Evolutionary conservation across 1,140 invertebrate species (phyloP).

Genomic region (Drosophila watanabei): DNA sequence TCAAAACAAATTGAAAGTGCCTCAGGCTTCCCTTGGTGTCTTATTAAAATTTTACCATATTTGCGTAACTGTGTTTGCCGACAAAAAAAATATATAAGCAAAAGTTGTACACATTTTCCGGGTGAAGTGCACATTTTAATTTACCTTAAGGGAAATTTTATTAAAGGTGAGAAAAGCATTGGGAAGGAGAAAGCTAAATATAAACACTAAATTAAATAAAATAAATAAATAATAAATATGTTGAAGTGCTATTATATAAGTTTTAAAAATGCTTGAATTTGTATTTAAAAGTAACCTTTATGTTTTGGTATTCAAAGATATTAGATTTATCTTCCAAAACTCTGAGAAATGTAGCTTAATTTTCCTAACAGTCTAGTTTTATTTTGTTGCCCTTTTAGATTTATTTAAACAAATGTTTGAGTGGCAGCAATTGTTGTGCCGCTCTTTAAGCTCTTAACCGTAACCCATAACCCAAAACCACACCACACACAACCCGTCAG

Average conservation of each 20-base stretch:
- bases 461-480: conserved; percentile 15
- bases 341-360: background rate
- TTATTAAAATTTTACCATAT: conserved; percentile 29
- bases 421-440: background rate
- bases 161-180: background rate
- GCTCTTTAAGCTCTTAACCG: conserved; percentile 12
- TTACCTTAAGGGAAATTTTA: background rate
- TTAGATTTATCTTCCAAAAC: background rate
- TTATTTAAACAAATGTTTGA: background rate
- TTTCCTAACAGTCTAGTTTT: background rate
- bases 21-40: conserved; percentile 12
- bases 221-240: background rate
- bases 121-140: conserved; percentile 16
- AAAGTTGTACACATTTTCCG: conserved; percentile 2
- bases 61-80: conserved; percentile 12
- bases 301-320: background rate
- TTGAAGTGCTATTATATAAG: background rate
- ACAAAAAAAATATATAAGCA: background rate
- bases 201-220: background rate
- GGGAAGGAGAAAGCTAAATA: background rate
- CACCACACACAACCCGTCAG: conserved; percentile 19
- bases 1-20: conserved; percentile 36
- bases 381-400: background rate
- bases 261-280: too few species aligned
- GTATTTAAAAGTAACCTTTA: too few species aligned